A percentile compares a stretch with the other conserved stretches of the same genome.
Conservation (phyloP, 2,797 vertebrate species). For the Setipinna tenuifilis region DNA sequence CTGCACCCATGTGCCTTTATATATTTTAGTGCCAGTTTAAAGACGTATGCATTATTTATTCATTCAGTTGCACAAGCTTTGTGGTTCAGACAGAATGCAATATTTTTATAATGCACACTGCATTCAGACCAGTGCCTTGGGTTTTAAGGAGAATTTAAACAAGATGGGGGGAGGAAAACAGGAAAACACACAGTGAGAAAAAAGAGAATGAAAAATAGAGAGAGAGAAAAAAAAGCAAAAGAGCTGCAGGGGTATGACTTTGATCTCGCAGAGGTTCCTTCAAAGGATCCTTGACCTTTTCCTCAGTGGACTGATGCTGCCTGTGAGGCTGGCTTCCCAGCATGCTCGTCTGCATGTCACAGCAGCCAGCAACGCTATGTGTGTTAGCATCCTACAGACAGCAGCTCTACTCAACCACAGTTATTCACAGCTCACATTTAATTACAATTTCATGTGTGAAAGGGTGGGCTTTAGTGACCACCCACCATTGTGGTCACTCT, state of each 20-base stretch:
- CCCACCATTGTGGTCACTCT: neutral
- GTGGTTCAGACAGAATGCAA: neutral
- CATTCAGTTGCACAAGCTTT: neutral
- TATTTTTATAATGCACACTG: slow-evolving; percentile 24
- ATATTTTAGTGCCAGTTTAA: neutral
- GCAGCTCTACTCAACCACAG: neutral
- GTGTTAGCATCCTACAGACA: neutral
- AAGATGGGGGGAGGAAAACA: neutral
- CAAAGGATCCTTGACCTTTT: slow-evolving; percentile 52
- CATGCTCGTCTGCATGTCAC: neutral
- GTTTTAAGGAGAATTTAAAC: neutral
- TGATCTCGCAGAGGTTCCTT: slow-evolving; percentile 47
- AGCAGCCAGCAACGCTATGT: neutral
- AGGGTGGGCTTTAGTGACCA: neutral
- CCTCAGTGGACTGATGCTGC: slow-evolving; percentile 33
- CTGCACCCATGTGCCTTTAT: neutral
- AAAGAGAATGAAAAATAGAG: neutral
- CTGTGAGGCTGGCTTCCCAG: neutral
- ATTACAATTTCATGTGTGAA: neutral
- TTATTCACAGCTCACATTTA: neutral
- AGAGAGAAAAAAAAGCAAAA: neutral
- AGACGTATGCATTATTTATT: neutral
- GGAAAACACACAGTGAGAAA: neutral
- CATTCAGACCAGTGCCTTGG: slow-evolving; percentile 45
- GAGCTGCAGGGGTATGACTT: slow-evolving; percentile 27